These are phyloP conservation scores for Ovis aries DNA, from an alignment of 2,113 vertebrate genomes.

Conservation along the genomic window DNA sequence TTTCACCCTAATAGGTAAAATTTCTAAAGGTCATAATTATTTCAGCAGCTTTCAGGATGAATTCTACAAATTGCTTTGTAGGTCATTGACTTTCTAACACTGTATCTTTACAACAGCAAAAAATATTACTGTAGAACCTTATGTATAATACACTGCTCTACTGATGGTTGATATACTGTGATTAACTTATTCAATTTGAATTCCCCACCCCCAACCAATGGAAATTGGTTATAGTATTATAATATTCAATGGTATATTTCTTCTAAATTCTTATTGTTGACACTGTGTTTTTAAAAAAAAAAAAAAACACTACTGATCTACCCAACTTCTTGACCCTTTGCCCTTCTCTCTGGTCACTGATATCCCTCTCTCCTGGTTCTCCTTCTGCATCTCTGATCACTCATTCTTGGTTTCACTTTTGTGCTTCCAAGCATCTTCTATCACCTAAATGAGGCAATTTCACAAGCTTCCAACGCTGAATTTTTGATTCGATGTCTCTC, in stretches of 20 bases:
- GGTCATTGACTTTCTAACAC: not conserved
- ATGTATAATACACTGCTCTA: not conserved
- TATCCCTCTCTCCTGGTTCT: not conserved
- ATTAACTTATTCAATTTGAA: not conserved
- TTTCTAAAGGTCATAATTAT: not conserved
- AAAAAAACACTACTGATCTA: not conserved
- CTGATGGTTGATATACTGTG: not conserved
- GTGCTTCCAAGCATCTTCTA: not conserved
- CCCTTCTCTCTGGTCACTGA: not conserved
- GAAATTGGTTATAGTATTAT: not conserved
- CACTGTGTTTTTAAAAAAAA: not conserved
- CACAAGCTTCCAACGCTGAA: not conserved
- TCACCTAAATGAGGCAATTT: not conserved
- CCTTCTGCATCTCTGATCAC: not conserved
- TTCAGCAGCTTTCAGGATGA: not conserved
- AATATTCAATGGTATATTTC: not conserved
- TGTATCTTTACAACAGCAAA: not conserved
- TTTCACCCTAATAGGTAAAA: constrained; percentile 5
- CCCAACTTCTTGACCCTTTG: not conserved
- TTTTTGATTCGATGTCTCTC: not conserved
- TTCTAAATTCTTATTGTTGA: not conserved
- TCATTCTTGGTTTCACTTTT: not conserved
- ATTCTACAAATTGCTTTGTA: constrained; percentile 32
- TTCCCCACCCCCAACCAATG: not conserved
- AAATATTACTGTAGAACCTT: not conserved